Evolutionary conservation across 2,797 vertebrate species (phyloP), one percentile per base, ranked within the genome.

Genomic region (Loriculus beryllinus): DNA sequence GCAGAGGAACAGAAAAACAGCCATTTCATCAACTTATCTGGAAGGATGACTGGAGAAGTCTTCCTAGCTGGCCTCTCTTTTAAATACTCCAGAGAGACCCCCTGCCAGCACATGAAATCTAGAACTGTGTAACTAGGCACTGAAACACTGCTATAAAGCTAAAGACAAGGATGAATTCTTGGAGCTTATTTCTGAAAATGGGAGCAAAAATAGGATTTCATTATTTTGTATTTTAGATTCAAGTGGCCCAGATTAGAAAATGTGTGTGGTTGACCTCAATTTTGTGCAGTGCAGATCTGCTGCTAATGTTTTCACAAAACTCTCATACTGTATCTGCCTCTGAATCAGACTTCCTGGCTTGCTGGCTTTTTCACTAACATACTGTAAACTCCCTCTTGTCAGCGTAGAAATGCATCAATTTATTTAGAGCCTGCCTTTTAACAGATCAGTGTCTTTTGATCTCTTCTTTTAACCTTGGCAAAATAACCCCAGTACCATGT

Each of bases 201-300:
- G 51, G 7, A 84, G 64, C 29, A 57, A 56, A 85, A 74, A 74
- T 26, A 71, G 35, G 56, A 93, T 94, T 92, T 82, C 45, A 68
- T 35, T 48, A 49, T 40, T 77, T 93, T 54, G 21, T 87, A 35
- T 86, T 89, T 81, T 40, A 86, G 42, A 83, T 82, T 85, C 48
- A 57, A 81, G 92, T 51, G 47, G 67, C 45, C 70, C 45, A 12
- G 33, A 72, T n/a, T 92, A 85, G 47, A 78, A 80, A 90, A 74
- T 28, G 22, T 28, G 68, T 74, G 62, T 70, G 43, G 60, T 35
- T 86, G 93, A 92, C 88, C 84, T 89, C 90, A 94, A 85, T 95
- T 94, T 80, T 71, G 79, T 65, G 52, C 65, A 49, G 72, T 51
- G 62, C 64, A 92, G 68, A 92, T 62, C 42, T 74, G 59, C 62